These are phyloP conservation scores for Sycophila sp. DNA, from an alignment of 1,140 invertebrate genomes.

Conservation along the genomic window DNA sequence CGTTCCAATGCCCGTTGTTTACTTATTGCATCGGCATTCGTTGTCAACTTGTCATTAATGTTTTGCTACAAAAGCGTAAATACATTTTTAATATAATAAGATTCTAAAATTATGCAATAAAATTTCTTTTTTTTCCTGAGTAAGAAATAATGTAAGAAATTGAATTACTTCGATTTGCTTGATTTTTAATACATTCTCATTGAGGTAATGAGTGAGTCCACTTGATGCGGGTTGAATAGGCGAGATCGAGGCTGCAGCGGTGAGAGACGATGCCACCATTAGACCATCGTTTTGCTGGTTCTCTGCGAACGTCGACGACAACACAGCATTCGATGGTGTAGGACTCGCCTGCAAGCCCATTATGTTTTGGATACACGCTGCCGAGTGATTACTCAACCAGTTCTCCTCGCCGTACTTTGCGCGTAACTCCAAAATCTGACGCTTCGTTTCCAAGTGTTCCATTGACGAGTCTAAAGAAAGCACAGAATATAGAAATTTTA, in stretches of 20 bases:
- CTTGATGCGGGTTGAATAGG: neutral
- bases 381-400: slow-evolving; percentile 70
- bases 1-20: slow-evolving; percentile 8
- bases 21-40: neutral
- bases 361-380: slow-evolving; percentile 67
- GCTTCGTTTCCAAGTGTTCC: slow-evolving; percentile 71
- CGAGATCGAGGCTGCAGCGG: neutral
- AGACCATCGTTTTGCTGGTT: neutral
- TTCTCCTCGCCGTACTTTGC: slow-evolving; percentile 69
- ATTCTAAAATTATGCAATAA: no score
- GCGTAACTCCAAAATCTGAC: slow-evolving; percentile 69
- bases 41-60: neutral
- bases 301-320: slow-evolving; percentile 19
- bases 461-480: slow-evolving; percentile 49
- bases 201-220: neutral
- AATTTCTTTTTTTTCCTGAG: no score
- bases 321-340: neutral
- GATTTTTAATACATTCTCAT: no score
- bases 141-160: no score
- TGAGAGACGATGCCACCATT: neutral
- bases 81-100: no score
- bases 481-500: no score
- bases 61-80: neutral
- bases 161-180: no score
- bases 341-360: slow-evolving; percentile 62